Evolutionary conservation across 2,888 invertebrate genomes (phyloP).

Genomic region (Parascotia fuliginaria): DNA sequence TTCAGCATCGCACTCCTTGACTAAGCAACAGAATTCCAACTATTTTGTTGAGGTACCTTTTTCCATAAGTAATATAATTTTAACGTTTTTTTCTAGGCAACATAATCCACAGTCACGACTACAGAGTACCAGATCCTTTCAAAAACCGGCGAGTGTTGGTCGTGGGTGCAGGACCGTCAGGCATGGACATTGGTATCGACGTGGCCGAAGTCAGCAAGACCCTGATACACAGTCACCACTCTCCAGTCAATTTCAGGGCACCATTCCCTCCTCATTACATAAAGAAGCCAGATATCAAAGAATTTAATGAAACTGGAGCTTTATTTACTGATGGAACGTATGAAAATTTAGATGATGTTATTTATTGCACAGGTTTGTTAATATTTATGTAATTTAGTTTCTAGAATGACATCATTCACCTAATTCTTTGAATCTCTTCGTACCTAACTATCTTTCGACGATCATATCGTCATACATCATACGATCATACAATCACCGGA

Average conservation of each 20-base stretch:
- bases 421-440: too few relatives aligned
- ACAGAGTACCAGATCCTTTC: constrained; percentile 87
- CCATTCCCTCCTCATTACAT: constrained; percentile 78
- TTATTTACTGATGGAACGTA: constrained; percentile 86
- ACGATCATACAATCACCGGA: too few relatives aligned
- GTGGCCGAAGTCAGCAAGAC: constrained; percentile 74
- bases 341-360: constrained; percentile 87
- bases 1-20: too few relatives aligned
- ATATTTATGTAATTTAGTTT: background rate
- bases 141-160: constrained; percentile 86
- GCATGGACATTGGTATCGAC: constrained; percentile 89
- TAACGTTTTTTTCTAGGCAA: constrained; percentile 82
- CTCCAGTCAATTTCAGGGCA: constrained; percentile 63
- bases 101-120: constrained; percentile 90
- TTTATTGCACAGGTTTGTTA: constrained; percentile 89
- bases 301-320: constrained; percentile 80
- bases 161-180: constrained; percentile 91
- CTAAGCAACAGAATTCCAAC: too few relatives aligned
- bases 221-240: constrained; percentile 84
- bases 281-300: constrained; percentile 81
- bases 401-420: background rate
- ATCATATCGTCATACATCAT: too few relatives aligned
- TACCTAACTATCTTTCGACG: too few relatives aligned
- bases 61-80: too few relatives aligned
- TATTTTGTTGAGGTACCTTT: too few relatives aligned